Percentiles rank a stretch among this genome's conserved stretches.
Conservation (phyloP, 2,888 invertebrate genomes). For the Metopia argyrocephala region DNA sequence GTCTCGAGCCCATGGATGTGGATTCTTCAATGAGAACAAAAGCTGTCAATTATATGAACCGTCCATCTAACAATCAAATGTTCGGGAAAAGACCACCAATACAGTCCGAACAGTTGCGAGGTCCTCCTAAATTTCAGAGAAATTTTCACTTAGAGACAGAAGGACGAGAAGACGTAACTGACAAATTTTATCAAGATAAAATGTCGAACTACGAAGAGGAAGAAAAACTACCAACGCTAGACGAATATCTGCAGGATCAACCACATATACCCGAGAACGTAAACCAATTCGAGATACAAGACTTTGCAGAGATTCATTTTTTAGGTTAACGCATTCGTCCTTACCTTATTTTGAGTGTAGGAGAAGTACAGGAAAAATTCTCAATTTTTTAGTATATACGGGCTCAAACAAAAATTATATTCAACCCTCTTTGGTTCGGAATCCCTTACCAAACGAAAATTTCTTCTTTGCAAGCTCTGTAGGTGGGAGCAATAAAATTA, state of each 20-base stretch:
- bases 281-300: background rate
- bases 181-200: background rate
- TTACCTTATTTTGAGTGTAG: constrained; percentile 30
- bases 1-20: too few relatives aligned
- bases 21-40: too few relatives aligned
- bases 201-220: background rate
- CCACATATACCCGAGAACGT: background rate
- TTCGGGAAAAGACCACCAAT: too few relatives aligned
- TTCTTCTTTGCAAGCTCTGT: constrained; percentile 9
- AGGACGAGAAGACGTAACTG: too few relatives aligned
- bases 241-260: background rate
- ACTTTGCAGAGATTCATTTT: constrained; percentile 25
- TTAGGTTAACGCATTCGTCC: constrained; percentile 33
- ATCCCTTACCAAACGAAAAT: constrained; percentile 12
- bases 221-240: background rate
- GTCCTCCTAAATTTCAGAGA: background rate
- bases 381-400: constrained; percentile 21
- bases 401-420: constrained; percentile 36
- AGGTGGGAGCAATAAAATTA: constrained; percentile 13
- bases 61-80: too few relatives aligned
- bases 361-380: constrained; percentile 7
- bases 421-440: constrained; percentile 4
- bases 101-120: background rate
- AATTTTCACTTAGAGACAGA: background rate
- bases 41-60: too few relatives aligned